Evolutionary conservation across 2,888 invertebrate species (phyloP).

Genomic region (Fabriciana adippe): DNA sequence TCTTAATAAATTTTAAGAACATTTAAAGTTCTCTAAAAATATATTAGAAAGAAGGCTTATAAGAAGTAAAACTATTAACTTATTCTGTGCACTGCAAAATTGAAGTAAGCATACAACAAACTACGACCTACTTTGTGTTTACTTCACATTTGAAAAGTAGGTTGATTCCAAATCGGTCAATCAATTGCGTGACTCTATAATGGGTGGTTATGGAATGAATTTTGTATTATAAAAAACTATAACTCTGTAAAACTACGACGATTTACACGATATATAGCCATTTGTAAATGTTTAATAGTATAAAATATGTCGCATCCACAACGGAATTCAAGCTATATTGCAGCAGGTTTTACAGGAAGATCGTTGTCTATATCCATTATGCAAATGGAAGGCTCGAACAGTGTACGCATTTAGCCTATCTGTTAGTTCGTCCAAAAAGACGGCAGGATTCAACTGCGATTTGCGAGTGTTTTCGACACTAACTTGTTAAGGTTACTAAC

Average conservation of each 20-base stretch:
- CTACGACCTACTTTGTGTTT: slow-evolving; percentile 36
- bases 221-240: slow-evolving; percentile 53
- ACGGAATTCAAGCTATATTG: slow-evolving; percentile 47
- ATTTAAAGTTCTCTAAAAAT: too few relatives aligned
- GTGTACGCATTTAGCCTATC: slow-evolving; percentile 67
- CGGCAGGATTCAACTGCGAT: slow-evolving; percentile 25
- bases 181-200: slow-evolving; percentile 66
- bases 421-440: slow-evolving; percentile 50
- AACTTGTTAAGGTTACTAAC: slow-evolving; percentile 17
- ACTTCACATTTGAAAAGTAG: slow-evolving; percentile 53
- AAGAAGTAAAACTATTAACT: slow-evolving; percentile 8
- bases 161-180: slow-evolving; percentile 63
- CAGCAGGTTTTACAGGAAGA: slow-evolving; percentile 53
- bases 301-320: neutral
- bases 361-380: slow-evolving; percentile 69
- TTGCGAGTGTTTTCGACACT: slow-evolving; percentile 29
- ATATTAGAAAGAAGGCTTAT: neutral
- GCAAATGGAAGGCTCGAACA: slow-evolving; percentile 65
- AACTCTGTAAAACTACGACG: slow-evolving; percentile 41
- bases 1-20: too few relatives aligned
- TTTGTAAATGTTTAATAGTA: slow-evolving; percentile 47
- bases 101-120: slow-evolving; percentile 24
- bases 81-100: slow-evolving; percentile 26
- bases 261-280: slow-evolving; percentile 43
- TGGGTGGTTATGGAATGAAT: slow-evolving; percentile 43